Base-by-base conservation (phyloP, 2,888 invertebrate species). In the Epicampocera succincta region DNA sequence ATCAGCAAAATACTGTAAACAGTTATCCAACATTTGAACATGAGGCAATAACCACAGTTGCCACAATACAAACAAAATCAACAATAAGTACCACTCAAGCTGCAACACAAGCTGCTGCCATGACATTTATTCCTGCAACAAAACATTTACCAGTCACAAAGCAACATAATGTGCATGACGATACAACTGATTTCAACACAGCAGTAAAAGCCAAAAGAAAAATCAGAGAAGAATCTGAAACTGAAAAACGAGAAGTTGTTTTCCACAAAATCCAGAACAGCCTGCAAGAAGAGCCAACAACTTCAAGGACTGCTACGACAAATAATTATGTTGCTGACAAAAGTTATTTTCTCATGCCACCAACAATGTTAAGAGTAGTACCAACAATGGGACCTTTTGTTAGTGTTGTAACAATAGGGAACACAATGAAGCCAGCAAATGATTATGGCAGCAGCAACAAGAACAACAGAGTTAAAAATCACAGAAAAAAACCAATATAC, bases 41-140 rank as follows among this genome's bases (percentile, higher is more conserved):
- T 61, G 52, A 71, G 65, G 15, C 44, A 52, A 33, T 54, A 66
- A 60, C 82, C 69, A 52, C 68, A 77, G 33, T 73, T 69, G 69
- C 63, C 69, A 74, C 78, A 74, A 63, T 29, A 61, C 77, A 81
- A 77, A 65, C 68, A 66, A 78, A 54, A 50, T 80, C 77, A 78
- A 54, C 48, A 52, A 38, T 11, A 52, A 54, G 13, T 15, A 63
- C n/a, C 42, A 44, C 19, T 12, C 21, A 13, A 50, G 25, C 46
- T 63, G 44, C 54, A 69, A 15, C 58, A 42, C 15, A 44, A 60
- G 9, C 21, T 50, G 38, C 25, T 54, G n/a, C 8, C 52, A 56
- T 40, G 40, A 69, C 63, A 75, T 63, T 58, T 25, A 56, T 74
- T 50, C 58, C 48, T 71, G 29, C 72, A 68, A 61, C 65, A 68